Base-by-base conservation (phyloP, 1,140 invertebrate species). In the Neodiprion virginianus region DNA sequence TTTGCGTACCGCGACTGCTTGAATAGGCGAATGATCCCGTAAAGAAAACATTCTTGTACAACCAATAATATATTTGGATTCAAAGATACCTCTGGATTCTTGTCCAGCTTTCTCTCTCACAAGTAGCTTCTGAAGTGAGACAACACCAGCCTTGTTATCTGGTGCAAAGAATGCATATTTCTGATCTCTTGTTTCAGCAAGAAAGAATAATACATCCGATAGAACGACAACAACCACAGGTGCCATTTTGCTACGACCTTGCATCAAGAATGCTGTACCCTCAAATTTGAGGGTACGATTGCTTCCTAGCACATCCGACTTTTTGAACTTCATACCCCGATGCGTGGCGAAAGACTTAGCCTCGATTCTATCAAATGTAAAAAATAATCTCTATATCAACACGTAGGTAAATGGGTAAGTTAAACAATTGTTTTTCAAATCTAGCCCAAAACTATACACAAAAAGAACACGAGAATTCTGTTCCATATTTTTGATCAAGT, bases 21-120 rank as follows among this genome's bases (percentile, higher is more conserved):
- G 5, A 40, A 40, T 40, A 40, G 5, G 5, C 28, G 5, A 40
- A 40, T 40, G 28, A 40, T 40, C 28, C 28, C 2, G 5, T 40
- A 40, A 40, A 40, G 2, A 40, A 40, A 3, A 40, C 28, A 40
- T 40, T 40, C 28, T 40, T 40, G 28, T 40, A 40, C 28, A 3
- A 40, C 28, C 28, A 40, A 5, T 40, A 40, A 40, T 40, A 40
- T 40, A 40, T 8, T 61, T 12, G 53, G 11, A 61, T 40, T 40
- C 28, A 40, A 3, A 40, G n/a, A 14, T 17, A 1, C 95, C 95
- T 1, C 94, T 90, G 9, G 95, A 95, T 79, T 97, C 96, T 75
- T 95, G 93, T 61, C 96, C 96, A 2, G 96, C 96, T 86, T 98
- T 98, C 86, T 98, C 97, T 53, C 97, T 90, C 5, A 98, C 96